phyloP scores from a whole-genome alignment of 2,113 vertebrate species.

The Hypomesus transpacificus region DNA sequence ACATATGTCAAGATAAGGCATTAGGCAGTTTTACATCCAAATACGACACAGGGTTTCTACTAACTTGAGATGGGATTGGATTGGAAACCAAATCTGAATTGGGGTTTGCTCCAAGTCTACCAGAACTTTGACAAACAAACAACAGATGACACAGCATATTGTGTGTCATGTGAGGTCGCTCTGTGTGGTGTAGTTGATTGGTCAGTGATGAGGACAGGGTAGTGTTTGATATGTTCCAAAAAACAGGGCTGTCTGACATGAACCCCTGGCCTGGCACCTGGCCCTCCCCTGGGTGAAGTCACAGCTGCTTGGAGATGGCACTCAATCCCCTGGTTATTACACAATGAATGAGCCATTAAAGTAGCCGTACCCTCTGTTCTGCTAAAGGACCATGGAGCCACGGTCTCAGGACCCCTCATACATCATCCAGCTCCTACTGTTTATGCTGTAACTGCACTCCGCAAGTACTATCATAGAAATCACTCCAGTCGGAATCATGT shows the following conservation, averaged over 20 bases:
- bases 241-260: conserved; percentile 22
- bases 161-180: background rate
- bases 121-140: background rate
- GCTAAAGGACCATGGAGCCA: conserved; percentile 34
- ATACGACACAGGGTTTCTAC: too few relatives aligned
- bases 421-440: conserved; percentile 54
- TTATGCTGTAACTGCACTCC: conserved; percentile 9
- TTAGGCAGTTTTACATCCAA: background rate
- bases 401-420: conserved; percentile 42
- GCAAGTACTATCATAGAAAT: too few relatives aligned
- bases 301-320: conserved; percentile 55
- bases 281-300: conserved; percentile 42
- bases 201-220: conserved; percentile 10
- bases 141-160: conserved; percentile 5
- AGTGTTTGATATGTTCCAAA: conserved; percentile 17
- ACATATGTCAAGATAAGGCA: background rate
- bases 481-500: too few relatives aligned
- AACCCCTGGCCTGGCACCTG: conserved; percentile 39
- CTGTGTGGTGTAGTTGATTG: conserved; percentile 12
- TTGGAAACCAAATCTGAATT: too few relatives aligned
- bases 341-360: conserved; percentile 42
- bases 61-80: too few relatives aligned
- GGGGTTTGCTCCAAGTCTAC: too few relatives aligned
- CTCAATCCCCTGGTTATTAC: conserved; percentile 60
- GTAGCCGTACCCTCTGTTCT: conserved; percentile 61